Conservation (phyloP, 2,113 vertebrate genomes). For the Stercorarius parasiticus region DNA sequence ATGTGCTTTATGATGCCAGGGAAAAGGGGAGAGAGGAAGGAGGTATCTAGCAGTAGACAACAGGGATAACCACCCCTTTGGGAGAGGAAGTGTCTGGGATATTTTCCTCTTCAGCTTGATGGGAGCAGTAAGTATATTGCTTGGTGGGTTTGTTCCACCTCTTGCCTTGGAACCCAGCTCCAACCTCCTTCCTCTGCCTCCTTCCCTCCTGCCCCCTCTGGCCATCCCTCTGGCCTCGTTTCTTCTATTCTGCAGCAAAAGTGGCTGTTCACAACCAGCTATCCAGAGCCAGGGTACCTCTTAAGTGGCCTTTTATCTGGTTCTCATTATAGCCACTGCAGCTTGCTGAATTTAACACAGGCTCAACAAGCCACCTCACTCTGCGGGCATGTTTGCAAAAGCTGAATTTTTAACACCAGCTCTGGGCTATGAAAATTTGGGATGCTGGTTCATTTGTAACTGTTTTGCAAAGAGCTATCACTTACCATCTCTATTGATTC, state of each 20-base stretch:
- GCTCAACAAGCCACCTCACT: not conserved
- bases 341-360: not conserved
- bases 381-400: not conserved
- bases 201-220: not conserved
- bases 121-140: not conserved
- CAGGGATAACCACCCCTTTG: not conserved
- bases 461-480: not conserved
- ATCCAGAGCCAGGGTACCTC: not conserved
- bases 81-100: not conserved
- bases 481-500: not conserved
- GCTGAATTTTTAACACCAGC: not conserved
- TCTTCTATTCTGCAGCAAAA: not conserved
- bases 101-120: not conserved
- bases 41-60: not conserved
- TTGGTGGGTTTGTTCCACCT: not conserved
- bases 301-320: not conserved
- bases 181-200: not conserved
- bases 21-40: not conserved
- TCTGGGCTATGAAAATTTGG: not conserved
- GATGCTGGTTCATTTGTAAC: not conserved
- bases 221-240: not conserved
- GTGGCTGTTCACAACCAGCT: not conserved
- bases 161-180: not conserved
- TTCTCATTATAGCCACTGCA: not conserved
- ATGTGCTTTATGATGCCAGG: not conserved